Conservation (phyloP, 2,797 vertebrate species). For the Synaphobranchus kaupii region DNA sequence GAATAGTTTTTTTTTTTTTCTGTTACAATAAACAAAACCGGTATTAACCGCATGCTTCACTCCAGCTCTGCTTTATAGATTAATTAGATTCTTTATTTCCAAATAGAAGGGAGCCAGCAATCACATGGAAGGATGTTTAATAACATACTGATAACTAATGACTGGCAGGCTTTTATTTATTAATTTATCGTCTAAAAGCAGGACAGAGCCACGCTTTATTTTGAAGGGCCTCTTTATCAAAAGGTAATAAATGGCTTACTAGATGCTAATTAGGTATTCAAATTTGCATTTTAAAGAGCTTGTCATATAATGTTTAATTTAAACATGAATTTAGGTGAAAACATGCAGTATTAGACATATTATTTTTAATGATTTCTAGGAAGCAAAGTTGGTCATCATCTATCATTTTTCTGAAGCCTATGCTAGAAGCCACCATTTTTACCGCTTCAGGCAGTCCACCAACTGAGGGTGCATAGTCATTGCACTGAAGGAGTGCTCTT, state of each 20-base stretch:
- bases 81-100: conserved; percentile 5
- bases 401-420: not conserved
- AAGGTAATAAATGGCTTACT: not conserved
- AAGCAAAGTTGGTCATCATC: not conserved
- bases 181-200: not conserved
- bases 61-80: not conserved
- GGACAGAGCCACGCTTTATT: not conserved
- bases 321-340: not conserved
- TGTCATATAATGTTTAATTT: not conserved
- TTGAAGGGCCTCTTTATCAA: not conserved
- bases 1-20: not conserved
- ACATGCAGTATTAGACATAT: not conserved
- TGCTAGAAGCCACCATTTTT: too few species aligned
- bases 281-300: not conserved
- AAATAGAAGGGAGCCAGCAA: not conserved
- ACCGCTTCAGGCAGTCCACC: too few species aligned
- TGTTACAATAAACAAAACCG: conserved; percentile 29
- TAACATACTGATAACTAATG: not conserved
- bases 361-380: not conserved
- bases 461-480: not conserved
- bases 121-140: not conserved
- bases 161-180: not conserved
- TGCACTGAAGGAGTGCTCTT: not conserved
- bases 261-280: not conserved
- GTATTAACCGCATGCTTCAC: not conserved